Conservation (phyloP, 2,113 vertebrate species). For the Addax nasomaculatus region DNA sequence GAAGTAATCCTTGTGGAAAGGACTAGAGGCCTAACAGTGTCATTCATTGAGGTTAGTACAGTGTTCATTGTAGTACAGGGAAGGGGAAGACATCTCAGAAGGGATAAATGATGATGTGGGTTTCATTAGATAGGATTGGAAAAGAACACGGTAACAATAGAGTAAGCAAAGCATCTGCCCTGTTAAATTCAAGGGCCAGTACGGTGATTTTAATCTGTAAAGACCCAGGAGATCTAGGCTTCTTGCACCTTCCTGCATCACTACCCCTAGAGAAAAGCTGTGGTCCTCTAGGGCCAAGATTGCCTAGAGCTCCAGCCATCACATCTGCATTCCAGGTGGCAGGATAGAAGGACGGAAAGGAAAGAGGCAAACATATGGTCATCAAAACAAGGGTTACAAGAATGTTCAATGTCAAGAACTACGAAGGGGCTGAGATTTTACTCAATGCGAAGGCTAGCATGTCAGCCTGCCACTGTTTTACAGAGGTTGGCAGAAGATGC, state of each 20-base stretch:
- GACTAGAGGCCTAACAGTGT: not conserved
- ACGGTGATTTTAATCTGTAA: not conserved
- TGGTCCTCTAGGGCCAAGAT: not conserved
- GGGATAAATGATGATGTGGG: fast-evolving
- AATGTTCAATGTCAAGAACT: not conserved
- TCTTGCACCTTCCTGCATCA: not conserved
- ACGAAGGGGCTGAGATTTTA: not conserved
- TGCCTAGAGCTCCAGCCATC: not conserved
- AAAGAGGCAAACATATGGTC: not conserved
- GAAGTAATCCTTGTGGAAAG: not conserved
- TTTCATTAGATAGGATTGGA: not conserved
- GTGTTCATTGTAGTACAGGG: not conserved
- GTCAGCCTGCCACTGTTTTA: not conserved
- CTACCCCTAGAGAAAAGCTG: not conserved
- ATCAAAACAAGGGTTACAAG: not conserved
- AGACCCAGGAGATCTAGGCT: not conserved
- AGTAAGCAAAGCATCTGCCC: not conserved
- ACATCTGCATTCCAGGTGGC: not conserved
- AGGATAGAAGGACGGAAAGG: not conserved
- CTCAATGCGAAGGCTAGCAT: not conserved
- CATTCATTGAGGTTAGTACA: not conserved
- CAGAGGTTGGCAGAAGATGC: not conserved
- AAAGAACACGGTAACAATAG: not conserved
- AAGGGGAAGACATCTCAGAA: not conserved
- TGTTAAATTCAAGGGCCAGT: not conserved